phyloP scores from a whole-genome alignment of 2,888 invertebrate species.

The Microdon myrmicae region DNA sequence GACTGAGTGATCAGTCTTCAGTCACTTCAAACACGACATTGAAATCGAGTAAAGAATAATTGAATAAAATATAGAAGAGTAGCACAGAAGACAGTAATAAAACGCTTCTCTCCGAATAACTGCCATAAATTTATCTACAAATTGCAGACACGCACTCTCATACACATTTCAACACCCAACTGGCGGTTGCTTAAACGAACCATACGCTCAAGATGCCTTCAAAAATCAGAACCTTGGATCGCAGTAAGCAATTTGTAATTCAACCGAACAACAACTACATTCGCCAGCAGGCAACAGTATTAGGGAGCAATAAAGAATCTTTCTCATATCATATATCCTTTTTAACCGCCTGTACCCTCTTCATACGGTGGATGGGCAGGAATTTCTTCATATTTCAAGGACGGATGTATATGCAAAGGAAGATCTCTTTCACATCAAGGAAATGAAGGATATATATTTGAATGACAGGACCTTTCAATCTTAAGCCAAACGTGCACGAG shows the following conservation, averaged over 20 bases:
- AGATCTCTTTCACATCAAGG: slow-evolving; percentile 43
- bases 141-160: slow-evolving; percentile 36
- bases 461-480: slow-evolving; percentile 52
- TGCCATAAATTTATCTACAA: slow-evolving; percentile 20
- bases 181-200: background rate
- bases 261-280: slow-evolving; percentile 24
- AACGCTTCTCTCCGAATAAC: slow-evolving; percentile 12
- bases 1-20: slow-evolving; percentile 31
- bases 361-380: too few species aligned
- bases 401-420: slow-evolving; percentile 32
- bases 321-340: slow-evolving; percentile 41
- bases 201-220: background rate
- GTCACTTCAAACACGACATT: slow-evolving; percentile 12
- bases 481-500: slow-evolving; percentile 16
- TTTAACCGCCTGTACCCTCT: slow-evolving; percentile 42
- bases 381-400: slow-evolving; percentile 18
- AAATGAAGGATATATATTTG: slow-evolving; percentile 53
- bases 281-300: background rate
- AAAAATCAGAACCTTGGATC: background rate
- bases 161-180: slow-evolving; percentile 34
- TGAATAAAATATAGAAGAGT: slow-evolving; percentile 17
- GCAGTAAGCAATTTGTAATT: slow-evolving; percentile 43
- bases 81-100: slow-evolving; percentile 30
- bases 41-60: too few species aligned
- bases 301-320: slow-evolving; percentile 43